Evolutionary conservation across 2,113 vertebrate species (phyloP).

Genomic region (Globicephala melas): DNA sequence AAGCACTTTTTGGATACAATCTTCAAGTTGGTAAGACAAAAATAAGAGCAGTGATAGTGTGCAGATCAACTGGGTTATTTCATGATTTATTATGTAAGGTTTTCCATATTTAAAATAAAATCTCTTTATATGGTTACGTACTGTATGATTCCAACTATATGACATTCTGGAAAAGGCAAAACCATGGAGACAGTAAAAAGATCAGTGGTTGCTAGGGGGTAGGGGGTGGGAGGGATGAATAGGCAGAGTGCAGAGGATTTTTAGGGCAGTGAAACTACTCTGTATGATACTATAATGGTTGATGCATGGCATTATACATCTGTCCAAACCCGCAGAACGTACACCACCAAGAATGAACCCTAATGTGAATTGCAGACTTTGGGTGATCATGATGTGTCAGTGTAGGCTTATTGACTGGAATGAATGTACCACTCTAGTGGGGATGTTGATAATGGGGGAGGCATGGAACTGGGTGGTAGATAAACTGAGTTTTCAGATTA

Average conservation of each 20-base stretch:
- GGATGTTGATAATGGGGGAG: background rate
- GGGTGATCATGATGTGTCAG: background rate
- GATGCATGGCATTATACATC: too few relatives aligned
- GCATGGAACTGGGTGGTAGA: background rate
- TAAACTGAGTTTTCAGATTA: background rate
- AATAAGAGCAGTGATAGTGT: background rate
- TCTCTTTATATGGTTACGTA: constrained; percentile 6
- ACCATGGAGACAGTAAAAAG: constrained; percentile 26
- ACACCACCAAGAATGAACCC: background rate
- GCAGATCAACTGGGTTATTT: background rate
- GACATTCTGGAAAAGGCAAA: constrained; percentile 44
- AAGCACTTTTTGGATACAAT: background rate
- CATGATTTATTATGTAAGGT: background rate
- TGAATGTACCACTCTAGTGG: background rate
- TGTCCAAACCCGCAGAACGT: background rate
- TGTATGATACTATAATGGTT: background rate
- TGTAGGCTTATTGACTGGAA: background rate
- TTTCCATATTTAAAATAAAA: background rate
- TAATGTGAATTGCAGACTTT: background rate
- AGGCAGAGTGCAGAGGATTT: background rate
- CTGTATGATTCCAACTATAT: constrained; percentile 7
- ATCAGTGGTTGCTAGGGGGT: constrained; percentile 12
- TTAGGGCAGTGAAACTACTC: background rate
- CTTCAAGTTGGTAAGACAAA: background rate
- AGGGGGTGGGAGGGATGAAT: background rate